Evolutionary conservation across 2,797 vertebrate genomes (phyloP), one percentile per base, ranked within the genome.

Genomic region (Acanthopagrus latus): DNA sequence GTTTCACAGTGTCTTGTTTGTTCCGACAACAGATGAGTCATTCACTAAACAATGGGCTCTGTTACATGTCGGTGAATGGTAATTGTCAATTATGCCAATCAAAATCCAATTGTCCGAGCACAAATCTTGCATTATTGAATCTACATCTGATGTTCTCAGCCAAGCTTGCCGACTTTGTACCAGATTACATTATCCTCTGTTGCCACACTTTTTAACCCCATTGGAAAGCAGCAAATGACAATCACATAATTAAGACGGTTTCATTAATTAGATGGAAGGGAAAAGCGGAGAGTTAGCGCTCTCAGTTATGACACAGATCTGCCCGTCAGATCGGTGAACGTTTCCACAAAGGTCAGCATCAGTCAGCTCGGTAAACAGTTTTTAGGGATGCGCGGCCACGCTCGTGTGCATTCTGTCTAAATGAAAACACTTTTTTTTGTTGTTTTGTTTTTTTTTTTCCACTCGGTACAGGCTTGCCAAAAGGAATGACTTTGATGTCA

Each of bases 81-180:
- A 91, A 93, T 92, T 85, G 84, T 86, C 86, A 93, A 92, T 94
- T 94, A 92, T 52, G 74, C 84, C 89, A 89, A 94, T 94, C 89
- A 91, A 91, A 91, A 91, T 93, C 87, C 73, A 87, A 91, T 94
- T 92, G 87, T 90, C 87, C 76, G 5, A 76, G 89, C 81, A 63
- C 62, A 88, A 87, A 86, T 91, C 78, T 82, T 69, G 60, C 71
- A 66, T 87, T 86, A 93, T 92, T 92, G 57, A 91, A 93, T 93
- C 88, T 81, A 83, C 72, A 82, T 81, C 80, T 85, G 84, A 91
- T 92, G 89, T 91, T 91, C 91, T 86, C 81, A 81, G 70, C 69
- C 69, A 21, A 77, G 63, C 83, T 82, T 65, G 62, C 79, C 75
- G 80, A 71, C 71, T 60, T 76, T 71, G 91, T 85, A 88, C 89